Evolutionary conservation across 2,888 invertebrate species (phyloP).

Genomic region (Apamea anceps): DNA sequence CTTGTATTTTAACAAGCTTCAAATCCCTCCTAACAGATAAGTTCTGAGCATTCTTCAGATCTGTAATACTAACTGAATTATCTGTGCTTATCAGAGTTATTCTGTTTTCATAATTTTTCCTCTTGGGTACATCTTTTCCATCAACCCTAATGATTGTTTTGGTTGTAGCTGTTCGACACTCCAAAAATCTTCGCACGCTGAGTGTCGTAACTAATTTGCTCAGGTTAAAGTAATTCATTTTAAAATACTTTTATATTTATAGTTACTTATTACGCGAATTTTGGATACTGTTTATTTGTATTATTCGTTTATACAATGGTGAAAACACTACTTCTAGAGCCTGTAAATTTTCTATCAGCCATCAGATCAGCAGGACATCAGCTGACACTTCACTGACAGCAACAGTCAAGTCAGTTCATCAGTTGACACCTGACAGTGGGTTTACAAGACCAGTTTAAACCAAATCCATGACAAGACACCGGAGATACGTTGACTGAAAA

Average conservation of each 20-base stretch:
- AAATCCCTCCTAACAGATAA: constrained; percentile 92
- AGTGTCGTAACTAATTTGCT: constrained; percentile 77
- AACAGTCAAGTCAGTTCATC: background rate
- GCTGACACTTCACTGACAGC: background rate
- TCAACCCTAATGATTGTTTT: constrained; percentile 79
- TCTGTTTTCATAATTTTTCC: constrained; percentile 83
- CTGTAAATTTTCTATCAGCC: background rate
- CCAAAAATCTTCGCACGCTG: constrained; percentile 72
- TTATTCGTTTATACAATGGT: background rate
- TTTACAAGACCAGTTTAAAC: no score
- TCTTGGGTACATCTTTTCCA: constrained; percentile 86
- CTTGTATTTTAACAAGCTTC: constrained; percentile 92
- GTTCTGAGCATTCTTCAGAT: constrained; percentile 93
- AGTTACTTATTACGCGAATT: constrained; percentile 10
- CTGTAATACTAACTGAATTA: constrained; percentile 90
- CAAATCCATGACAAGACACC: no score
- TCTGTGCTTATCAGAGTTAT: constrained; percentile 92
- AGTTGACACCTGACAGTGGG: background rate
- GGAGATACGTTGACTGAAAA: no score
- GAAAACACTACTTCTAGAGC: background rate
- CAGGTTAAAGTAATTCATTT: constrained; percentile 69
- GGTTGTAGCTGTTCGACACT: constrained; percentile 75
- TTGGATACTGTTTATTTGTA: background rate
- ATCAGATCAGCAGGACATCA: background rate
- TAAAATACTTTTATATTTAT: background rate